Conservation (phyloP, 23 tunicate species). For the Styela plicata region DNA sequence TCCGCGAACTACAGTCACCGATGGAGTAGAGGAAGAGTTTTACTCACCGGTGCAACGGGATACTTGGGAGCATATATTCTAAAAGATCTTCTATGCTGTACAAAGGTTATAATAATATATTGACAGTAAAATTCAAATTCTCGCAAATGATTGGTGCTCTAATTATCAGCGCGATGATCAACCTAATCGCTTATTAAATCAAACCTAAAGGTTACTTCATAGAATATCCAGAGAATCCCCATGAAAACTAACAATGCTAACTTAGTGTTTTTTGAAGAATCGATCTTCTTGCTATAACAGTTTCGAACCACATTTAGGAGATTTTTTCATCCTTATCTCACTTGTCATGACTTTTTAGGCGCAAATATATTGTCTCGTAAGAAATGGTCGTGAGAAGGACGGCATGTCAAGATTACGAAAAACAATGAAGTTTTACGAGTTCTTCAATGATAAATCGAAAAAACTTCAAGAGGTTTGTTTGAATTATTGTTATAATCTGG, state of each 20-base stretch:
- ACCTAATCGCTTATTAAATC: no score
- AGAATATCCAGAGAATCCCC: no score
- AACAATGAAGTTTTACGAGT: slow-evolving; percentile 78
- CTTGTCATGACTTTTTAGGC: slow-evolving; percentile 19
- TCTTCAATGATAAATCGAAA: slow-evolving; percentile 23
- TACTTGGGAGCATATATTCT: slow-evolving; percentile 81
- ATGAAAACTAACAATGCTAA: no score
- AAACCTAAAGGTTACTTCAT: no score
- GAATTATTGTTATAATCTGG: no score
- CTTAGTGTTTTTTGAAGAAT: no score
- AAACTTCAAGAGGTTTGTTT: slow-evolving; percentile 7
- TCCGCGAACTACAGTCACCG: slow-evolving; percentile 37
- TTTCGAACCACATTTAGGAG: not conserved
- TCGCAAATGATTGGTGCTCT: no score
- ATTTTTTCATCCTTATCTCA: not conserved
- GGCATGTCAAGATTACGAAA: slow-evolving; percentile 44
- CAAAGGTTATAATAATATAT: slow-evolving; percentile 54
- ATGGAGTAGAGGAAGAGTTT: slow-evolving; percentile 54
- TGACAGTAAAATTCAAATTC: no score
- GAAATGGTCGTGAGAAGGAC: slow-evolving; percentile 48
- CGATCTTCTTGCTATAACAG: no score
- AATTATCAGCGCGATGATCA: no score
- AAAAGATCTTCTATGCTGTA: slow-evolving; percentile 49
- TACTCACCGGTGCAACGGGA: slow-evolving; percentile 90
- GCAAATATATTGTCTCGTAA: slow-evolving; percentile 78